phyloP scores from a whole-genome alignment of 2,888 invertebrate species.

The Odontothrips loti region DNA sequence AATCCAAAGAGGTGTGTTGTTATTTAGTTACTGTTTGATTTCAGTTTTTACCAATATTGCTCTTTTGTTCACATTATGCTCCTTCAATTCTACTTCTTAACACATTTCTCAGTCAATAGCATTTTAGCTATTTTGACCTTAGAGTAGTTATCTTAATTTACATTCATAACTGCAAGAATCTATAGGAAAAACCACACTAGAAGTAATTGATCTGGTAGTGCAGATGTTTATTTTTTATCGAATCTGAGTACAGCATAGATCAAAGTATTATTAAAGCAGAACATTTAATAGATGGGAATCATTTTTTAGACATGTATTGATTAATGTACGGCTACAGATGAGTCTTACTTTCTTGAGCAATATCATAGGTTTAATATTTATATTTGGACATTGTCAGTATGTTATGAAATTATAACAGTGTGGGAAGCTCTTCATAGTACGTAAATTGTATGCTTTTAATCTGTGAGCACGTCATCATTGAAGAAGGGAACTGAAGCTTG shows the following conservation, averaged over 20 bases:
- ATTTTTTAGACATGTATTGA: conserved; percentile 17
- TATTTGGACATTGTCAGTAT: conserved; percentile 9
- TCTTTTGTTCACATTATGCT: conserved; percentile 7
- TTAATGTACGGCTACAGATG: conserved; percentile 21
- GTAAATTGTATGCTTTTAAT: conserved; percentile 23
- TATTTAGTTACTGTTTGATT: neutral
- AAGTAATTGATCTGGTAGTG: conserved; percentile 29
- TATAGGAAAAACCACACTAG: conserved; percentile 31
- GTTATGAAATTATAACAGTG: conserved; percentile 18
- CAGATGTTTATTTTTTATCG: conserved; percentile 17
- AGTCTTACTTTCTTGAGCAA: conserved; percentile 23
- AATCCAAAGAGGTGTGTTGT: neutral
- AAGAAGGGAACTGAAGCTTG: conserved; percentile 8
- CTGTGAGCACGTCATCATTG: neutral
- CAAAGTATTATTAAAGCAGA: conserved; percentile 21
- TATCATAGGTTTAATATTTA: conserved; percentile 25
- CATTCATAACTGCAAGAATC: conserved; percentile 18
- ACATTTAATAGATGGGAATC: conserved; percentile 1
- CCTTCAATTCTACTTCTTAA: conserved; percentile 9
- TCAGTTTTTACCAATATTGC: neutral
- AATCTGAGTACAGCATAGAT: conserved; percentile 23
- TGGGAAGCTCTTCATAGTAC: neutral
- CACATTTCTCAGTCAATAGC: conserved; percentile 24
- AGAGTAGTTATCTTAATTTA: conserved; percentile 25
- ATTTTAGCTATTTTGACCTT: conserved; percentile 21